Percentiles rank a stretch among this genome's conserved stretches.
Conservation (phyloP, 2,888 invertebrate species). For the Orchesellides sinensis region DNA sequence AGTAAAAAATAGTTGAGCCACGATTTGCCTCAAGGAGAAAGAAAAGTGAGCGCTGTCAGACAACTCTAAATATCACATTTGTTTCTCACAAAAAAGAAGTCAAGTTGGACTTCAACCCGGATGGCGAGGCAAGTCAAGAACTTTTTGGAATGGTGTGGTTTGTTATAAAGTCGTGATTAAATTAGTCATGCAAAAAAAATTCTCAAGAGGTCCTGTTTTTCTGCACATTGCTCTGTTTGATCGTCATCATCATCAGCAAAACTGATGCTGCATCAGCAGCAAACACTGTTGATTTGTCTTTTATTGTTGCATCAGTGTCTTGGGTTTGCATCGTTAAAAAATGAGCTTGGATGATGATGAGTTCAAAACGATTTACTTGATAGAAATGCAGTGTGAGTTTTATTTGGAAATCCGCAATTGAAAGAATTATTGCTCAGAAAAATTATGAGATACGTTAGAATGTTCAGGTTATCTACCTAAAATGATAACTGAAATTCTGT, state of each 20-base stretch:
- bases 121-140: conserved; percentile 45
- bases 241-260: conserved; percentile 42
- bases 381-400: too few species aligned
- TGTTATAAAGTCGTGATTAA: conserved; percentile 65
- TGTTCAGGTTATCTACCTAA: background rate
- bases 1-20: conserved; percentile 36
- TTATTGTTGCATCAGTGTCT: too few species aligned
- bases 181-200: conserved; percentile 63
- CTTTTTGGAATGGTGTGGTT: conserved; percentile 41
- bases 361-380: too few species aligned
- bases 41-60: conserved; percentile 47
- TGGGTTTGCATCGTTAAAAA: too few species aligned
- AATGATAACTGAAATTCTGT: conserved; percentile 25
- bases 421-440: background rate
- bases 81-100: conserved; percentile 46
- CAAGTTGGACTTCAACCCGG: conserved; percentile 60
- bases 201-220: conserved; percentile 59
- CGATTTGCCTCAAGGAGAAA: conserved; percentile 58
- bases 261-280: conserved; percentile 45
- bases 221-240: conserved; percentile 37
- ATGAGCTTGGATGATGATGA: background rate
- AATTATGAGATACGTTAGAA: background rate
- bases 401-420: too few species aligned
- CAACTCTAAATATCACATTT: conserved; percentile 50
- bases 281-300: background rate